phyloP scores from a whole-genome alignment of 2,888 invertebrate genomes.

The Pandemis cinnamomeana region DNA sequence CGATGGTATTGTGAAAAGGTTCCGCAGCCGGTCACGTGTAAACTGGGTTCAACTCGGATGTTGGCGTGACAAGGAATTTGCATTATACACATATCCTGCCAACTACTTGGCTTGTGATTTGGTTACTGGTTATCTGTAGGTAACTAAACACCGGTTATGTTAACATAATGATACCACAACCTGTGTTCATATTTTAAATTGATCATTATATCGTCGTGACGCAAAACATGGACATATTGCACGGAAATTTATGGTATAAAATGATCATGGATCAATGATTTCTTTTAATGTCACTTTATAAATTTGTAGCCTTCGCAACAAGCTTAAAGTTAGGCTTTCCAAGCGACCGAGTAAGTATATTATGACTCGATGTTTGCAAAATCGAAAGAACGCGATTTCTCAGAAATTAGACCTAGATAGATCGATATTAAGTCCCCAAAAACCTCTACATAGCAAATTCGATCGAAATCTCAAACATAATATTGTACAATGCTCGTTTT shows the following conservation, averaged over 20 bases:
- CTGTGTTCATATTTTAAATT: conserved; percentile 30
- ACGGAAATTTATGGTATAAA: conserved; percentile 19
- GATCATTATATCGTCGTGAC: conserved; percentile 35
- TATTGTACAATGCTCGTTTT: no score
- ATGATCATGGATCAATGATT: background rate
- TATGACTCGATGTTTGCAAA: no score
- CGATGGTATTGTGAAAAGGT: background rate
- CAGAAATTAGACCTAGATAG: no score
- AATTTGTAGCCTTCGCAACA: no score
- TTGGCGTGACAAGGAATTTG: conserved; percentile 4
- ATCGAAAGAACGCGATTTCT: no score
- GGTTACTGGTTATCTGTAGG: background rate
- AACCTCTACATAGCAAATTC: no score
- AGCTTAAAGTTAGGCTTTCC: no score
- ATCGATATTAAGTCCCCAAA: no score
- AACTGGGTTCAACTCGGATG: background rate
- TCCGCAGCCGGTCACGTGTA: conserved; percentile 1
- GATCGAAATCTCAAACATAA: no score
- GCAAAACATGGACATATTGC: conserved; percentile 15
- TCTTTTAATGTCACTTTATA: background rate
- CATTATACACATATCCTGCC: background rate
- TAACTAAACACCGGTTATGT: conserved; percentile 30
- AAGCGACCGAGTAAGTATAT: no score
- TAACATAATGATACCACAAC: conserved; percentile 26
- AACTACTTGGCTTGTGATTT: background rate